These are phyloP conservation scores for Thera obeliscata DNA, from an alignment of 2,888 invertebrate species.

Conservation along the genomic window DNA sequence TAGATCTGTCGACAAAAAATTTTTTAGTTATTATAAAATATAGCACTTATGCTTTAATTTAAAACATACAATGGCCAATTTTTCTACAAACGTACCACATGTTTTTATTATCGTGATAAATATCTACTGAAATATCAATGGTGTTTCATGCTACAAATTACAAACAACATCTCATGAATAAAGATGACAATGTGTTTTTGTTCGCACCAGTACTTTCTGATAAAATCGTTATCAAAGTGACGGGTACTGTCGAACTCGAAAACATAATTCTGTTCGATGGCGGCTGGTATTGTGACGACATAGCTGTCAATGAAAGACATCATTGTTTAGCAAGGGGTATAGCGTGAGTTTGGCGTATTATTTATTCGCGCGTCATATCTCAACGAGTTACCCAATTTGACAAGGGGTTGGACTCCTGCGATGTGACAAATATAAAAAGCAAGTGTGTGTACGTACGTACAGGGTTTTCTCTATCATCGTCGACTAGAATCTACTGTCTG, in stretches of 20 bases:
- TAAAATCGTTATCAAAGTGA: constrained; percentile 49
- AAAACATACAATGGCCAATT: no score
- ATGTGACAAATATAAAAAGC: no score
- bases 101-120: not conserved
- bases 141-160: constrained; percentile 42
- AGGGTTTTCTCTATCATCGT: no score
- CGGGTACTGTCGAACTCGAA: constrained; percentile 48
- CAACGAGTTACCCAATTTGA: no score
- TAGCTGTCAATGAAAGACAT: constrained; percentile 34
- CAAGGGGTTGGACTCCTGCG: no score
- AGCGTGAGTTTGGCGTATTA: constrained; percentile 20
- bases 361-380: no score
- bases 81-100: no score
- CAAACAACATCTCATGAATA: constrained; percentile 55
- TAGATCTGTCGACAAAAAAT: no score
- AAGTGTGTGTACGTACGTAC: no score
- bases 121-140: constrained; percentile 33
- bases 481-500: no score
- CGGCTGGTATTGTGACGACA: constrained; percentile 48
- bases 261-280: constrained; percentile 47
- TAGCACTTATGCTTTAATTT: no score
- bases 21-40: no score
- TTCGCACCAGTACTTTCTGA: constrained; percentile 47
- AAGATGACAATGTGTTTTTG: constrained; percentile 50
- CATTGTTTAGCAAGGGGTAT: constrained; percentile 38